Percentiles rank a stretch among this genome's conserved stretches.
These are phyloP conservation scores for Elanus axillaris DNA, from an alignment of 2,113 vertebrate genomes.

Conservation along the genomic window DNA sequence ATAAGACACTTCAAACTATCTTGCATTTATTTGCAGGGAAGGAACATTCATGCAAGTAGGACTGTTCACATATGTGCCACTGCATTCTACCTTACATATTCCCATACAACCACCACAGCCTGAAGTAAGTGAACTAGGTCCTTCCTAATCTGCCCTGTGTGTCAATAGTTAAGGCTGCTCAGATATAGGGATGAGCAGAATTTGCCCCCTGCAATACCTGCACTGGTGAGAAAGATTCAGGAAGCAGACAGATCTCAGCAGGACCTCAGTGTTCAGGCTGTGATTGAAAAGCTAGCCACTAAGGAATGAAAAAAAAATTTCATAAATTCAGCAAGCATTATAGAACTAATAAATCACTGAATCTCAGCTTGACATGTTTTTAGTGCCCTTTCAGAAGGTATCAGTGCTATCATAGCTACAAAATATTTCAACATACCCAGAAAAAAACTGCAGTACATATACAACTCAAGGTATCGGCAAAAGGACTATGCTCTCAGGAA, in stretches of 20 bases:
- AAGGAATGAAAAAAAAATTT: background rate
- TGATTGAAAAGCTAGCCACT: background rate
- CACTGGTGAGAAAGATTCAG: background rate
- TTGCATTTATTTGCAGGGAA: background rate
- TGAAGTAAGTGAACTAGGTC: background rate
- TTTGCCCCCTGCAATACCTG: background rate
- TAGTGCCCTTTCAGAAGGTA: background rate
- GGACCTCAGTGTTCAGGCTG: background rate
- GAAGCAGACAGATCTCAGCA: background rate
- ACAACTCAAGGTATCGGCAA: background rate
- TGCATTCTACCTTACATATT: background rate
- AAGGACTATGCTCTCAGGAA: background rate
- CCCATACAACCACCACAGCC: too few relatives aligned
- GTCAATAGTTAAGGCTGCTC: background rate
- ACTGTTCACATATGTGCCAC: background rate
- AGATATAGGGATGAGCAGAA: background rate
- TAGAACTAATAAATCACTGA: background rate
- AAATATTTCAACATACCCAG: background rate
- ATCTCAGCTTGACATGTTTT: background rate
- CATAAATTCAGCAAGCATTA: background rate
- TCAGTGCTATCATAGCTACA: background rate
- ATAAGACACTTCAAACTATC: background rate
- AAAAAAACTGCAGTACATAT: background rate
- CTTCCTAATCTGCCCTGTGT: background rate
- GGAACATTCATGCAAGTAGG: background rate